These are phyloP conservation scores for Cyphomyrmex costatus DNA, from an alignment of 1,140 invertebrate species.

Conservation along the genomic window DNA sequence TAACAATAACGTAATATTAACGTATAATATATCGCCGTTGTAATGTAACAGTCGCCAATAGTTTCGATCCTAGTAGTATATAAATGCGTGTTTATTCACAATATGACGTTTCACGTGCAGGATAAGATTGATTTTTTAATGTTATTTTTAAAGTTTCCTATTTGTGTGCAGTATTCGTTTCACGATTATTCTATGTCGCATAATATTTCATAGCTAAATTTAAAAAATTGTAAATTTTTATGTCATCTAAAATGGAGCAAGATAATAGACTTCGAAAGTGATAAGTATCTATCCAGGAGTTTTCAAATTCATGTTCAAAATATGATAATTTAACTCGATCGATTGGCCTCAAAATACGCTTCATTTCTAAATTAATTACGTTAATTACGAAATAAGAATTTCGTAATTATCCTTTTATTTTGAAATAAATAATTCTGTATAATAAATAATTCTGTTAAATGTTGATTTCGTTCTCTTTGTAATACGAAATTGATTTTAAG, in stretches of 20 bases:
- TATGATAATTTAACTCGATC: background rate
- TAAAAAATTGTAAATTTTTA: constrained; percentile 3
- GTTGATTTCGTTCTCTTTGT: background rate
- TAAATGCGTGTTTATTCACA: constrained; percentile 2
- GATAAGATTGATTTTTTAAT: background rate
- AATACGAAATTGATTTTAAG: background rate
- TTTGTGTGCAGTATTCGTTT: background rate
- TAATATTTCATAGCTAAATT: background rate
- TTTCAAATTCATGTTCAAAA: background rate
- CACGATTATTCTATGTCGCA: background rate
- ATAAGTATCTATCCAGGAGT: background rate
- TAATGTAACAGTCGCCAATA: background rate
- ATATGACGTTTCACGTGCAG: background rate
- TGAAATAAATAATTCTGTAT: background rate
- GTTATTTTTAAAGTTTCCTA: background rate
- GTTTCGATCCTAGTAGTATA: background rate
- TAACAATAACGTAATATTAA: background rate
- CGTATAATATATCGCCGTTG: background rate
- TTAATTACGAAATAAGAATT: background rate
- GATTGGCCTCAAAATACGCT: background rate
- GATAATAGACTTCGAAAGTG: background rate
- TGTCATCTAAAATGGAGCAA: background rate
- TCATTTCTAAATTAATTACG: background rate
- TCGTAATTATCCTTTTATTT: constrained; percentile 18
- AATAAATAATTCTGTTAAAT: background rate